These are phyloP conservation scores for Dicentrarchus labrax DNA, from an alignment of 2,113 vertebrate genomes.

Conservation along the genomic window DNA sequence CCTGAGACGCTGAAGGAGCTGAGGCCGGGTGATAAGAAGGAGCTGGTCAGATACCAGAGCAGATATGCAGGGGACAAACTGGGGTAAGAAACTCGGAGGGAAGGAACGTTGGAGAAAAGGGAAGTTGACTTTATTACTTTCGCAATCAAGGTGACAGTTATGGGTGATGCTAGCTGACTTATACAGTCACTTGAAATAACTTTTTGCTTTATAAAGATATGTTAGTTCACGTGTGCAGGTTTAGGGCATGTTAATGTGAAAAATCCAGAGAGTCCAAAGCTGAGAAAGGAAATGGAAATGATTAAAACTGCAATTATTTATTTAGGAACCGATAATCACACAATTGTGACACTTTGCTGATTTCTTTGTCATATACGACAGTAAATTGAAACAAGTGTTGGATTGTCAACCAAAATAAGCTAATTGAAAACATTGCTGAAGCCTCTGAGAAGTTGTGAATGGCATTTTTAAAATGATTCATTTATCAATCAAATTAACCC, in stretches of 20 bases:
- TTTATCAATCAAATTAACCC: neutral
- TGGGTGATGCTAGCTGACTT: slow-evolving; percentile 1
- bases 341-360: neutral
- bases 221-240: neutral
- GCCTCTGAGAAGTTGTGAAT: neutral
- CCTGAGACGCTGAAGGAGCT: slow-evolving; percentile 33
- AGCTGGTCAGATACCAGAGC: slow-evolving; percentile 43
- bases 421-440: rapidly evolving
- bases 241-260: neutral
- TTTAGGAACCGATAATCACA: too few relatives aligned
- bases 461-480: neutral
- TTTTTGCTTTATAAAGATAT: neutral
- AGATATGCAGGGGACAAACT: slow-evolving; percentile 60
- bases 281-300: neutral
- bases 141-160: neutral
- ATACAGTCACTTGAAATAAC: neutral
- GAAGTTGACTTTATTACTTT: slow-evolving; percentile 36
- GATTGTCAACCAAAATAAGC: neutral
- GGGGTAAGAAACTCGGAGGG: slow-evolving; percentile 63
- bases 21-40: slow-evolving; percentile 48
- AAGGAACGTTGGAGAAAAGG: slow-evolving; percentile 19
- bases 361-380: neutral
- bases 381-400: neutral
- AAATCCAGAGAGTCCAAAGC: neutral
- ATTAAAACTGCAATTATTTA: neutral